Evolutionary conservation across 2,113 vertebrate species (phyloP), one percentile per base, ranked within the genome.

Genomic region (Neolamprologus hecqui): DNA sequence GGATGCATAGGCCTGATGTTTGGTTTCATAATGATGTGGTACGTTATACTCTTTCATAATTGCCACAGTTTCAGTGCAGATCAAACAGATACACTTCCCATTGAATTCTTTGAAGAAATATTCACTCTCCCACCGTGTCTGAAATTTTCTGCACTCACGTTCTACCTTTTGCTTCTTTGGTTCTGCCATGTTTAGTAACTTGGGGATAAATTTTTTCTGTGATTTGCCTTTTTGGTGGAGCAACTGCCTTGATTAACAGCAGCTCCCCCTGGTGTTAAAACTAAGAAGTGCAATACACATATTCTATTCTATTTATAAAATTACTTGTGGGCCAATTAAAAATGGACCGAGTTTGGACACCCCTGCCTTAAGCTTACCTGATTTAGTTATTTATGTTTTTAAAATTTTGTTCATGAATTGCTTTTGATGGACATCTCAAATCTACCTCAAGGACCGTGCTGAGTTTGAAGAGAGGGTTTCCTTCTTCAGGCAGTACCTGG

Each of bases 401-500:
- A 2, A 3, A 35, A 73, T 54, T 45, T 53, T 82, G 14, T 53
- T 49, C 13, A 19, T n/a, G 5, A 49, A 80, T 21, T 2, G 11
- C 3, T 31, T 47, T 53, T 3, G n/a, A 42, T 75, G 3, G 1
- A 42, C 28, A 79, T 40, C 4, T 11, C 33, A 4, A 49, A 45
- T 92, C 79, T 53, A 85, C 95, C 81, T 79, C 12, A 81, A 99
- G 98, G 96, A 97, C 91, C 97, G 94, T 92, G 90, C 92, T 45
- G 97, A 97, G 31, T 95, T 97, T 88, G 97, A 98, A 13, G 95
- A 97, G 47, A 96, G 97, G 87, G 97, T 98, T 90, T 96, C 95
- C 12, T 73, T 92, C 85, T 98, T 99, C 92, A 99, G 97, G 90
- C 94, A 96, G 70, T 99, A 97, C 88, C 93, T 99, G 90, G 98